A percentile compares a stretch with the other conserved stretches of the same genome.
phyloP scores from a whole-genome alignment of 1,140 invertebrate genomes.

The Nasonia vitripennis region DNA sequence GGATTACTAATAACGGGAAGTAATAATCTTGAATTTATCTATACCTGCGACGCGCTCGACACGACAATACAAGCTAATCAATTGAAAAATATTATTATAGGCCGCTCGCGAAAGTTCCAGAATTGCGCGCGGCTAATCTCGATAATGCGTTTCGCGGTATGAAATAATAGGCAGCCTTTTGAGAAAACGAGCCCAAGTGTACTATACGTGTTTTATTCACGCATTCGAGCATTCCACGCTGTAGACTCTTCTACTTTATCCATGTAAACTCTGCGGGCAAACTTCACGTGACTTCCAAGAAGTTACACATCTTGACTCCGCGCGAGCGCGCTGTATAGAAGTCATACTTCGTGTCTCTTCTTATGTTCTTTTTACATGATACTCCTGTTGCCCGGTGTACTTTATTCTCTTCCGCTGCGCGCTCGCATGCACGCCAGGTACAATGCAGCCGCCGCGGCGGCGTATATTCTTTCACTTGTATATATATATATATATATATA shows the following conservation, averaged over 20 bases:
- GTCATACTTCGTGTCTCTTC: slow-evolving; percentile 11
- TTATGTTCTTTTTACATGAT: background rate
- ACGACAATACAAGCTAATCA: too few species aligned
- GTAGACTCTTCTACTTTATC: background rate
- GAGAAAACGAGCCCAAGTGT: background rate
- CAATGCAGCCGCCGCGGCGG: too few species aligned
- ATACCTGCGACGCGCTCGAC: background rate
- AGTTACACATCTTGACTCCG: slow-evolving; percentile 8
- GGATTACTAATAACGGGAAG: background rate
- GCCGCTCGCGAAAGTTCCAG: background rate
- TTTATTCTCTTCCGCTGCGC: background rate
- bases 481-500: too few species aligned
- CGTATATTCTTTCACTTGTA: too few species aligned
- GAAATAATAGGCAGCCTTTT: background rate
- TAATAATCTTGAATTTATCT: background rate
- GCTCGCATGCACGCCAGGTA: background rate
- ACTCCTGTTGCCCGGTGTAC: background rate
- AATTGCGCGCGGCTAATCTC: background rate
- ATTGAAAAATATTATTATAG: too few species aligned
- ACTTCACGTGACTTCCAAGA: slow-evolving; percentile 26
- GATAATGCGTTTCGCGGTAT: too few species aligned
- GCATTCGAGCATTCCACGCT: background rate
- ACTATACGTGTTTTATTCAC: background rate
- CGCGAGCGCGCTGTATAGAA: background rate
- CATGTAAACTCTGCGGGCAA: background rate